Conservation (phyloP, 2,888 invertebrate species). For the Lycocerus yunnanus region DNA sequence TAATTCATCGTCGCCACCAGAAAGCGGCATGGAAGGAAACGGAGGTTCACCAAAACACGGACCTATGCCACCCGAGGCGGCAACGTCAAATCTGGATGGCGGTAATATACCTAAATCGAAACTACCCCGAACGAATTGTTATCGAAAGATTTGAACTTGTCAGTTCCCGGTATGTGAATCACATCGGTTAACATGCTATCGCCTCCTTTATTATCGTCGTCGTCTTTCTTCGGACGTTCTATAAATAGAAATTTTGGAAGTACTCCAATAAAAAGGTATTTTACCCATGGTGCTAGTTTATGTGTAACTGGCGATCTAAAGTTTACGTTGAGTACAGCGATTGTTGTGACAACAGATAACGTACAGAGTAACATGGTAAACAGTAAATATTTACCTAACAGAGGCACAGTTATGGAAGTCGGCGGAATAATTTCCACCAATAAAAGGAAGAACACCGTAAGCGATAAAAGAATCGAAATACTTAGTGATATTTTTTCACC, state of each 20-base stretch:
- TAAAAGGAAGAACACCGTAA: slow-evolving; percentile 92
- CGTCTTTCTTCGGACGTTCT: slow-evolving; percentile 83
- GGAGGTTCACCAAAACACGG: slow-evolving; percentile 69
- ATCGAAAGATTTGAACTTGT: slow-evolving; percentile 68
- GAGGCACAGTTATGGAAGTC: slow-evolving; percentile 88
- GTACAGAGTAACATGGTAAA: slow-evolving; percentile 96
- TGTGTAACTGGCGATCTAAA: slow-evolving; percentile 92
- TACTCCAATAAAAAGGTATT: slow-evolving; percentile 78
- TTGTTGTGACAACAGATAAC: slow-evolving; percentile 89
- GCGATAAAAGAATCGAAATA: slow-evolving; percentile 88
- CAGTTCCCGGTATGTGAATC: slow-evolving; percentile 66
- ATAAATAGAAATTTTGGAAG: slow-evolving; percentile 87
- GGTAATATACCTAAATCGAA: slow-evolving; percentile 53
- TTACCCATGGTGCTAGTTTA: slow-evolving; percentile 90
- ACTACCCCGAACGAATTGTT: slow-evolving; percentile 64
- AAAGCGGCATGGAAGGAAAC: slow-evolving; percentile 70
- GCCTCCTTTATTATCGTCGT: slow-evolving; percentile 57
- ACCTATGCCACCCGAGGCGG: slow-evolving; percentile 67
- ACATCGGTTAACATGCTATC: slow-evolving; percentile 76
- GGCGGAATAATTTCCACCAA: slow-evolving; percentile 94
- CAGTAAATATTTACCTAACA: slow-evolving; percentile 88
- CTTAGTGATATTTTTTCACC: slow-evolving; percentile 98
- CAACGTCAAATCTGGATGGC: slow-evolving; percentile 65
- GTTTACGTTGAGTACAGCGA: slow-evolving; percentile 92
- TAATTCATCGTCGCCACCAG: slow-evolving; percentile 82